phyloP scores from a whole-genome alignment of 2,113 vertebrate species.

The Tympanuchus pallidicinctus region DNA sequence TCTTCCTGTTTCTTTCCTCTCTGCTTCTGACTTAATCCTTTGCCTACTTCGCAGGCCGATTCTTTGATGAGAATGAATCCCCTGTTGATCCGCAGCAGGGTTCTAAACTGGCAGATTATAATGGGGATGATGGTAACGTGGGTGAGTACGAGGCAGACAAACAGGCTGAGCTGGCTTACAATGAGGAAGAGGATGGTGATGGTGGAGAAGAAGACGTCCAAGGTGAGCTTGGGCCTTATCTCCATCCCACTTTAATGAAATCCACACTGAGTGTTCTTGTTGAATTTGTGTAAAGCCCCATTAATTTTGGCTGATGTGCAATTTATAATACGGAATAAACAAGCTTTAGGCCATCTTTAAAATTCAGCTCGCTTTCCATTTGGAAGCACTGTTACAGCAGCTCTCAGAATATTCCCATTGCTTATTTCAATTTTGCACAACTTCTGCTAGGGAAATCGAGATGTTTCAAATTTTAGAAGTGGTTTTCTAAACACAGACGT shows the following conservation, averaged over 20 bases:
- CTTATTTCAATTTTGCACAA: neutral
- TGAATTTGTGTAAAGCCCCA: slow-evolving; percentile 76
- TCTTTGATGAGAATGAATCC: slow-evolving; percentile 99
- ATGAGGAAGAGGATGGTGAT: slow-evolving; percentile 99
- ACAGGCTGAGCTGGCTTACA: slow-evolving; percentile 99
- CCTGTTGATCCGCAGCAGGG: slow-evolving; percentile 98
- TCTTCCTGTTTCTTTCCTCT: slow-evolving; percentile 74
- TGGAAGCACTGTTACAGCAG: neutral
- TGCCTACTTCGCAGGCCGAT: slow-evolving; percentile 98
- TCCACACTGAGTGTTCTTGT: slow-evolving; percentile 75
- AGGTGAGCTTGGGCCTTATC: slow-evolving; percentile 93
- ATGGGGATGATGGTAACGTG: slow-evolving; percentile 99
- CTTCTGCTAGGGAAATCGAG: neutral
- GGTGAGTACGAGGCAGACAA: slow-evolving; percentile 99
- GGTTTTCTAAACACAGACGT: neutral
- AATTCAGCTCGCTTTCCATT: neutral
- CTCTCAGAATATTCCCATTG: neutral
- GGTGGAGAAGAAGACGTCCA: slow-evolving; percentile 99
- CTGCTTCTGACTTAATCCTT: slow-evolving; percentile 90
- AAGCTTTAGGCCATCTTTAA: neutral
- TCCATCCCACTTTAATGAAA: slow-evolving; percentile 81
- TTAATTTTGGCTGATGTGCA: neutral
- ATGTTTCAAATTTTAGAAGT: neutral
- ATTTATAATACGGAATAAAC: neutral
- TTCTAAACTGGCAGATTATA: slow-evolving; percentile 99